Evolutionary conservation across 2,888 invertebrate species (phyloP).

Genomic region (Yponomeuta cagnagella): DNA sequence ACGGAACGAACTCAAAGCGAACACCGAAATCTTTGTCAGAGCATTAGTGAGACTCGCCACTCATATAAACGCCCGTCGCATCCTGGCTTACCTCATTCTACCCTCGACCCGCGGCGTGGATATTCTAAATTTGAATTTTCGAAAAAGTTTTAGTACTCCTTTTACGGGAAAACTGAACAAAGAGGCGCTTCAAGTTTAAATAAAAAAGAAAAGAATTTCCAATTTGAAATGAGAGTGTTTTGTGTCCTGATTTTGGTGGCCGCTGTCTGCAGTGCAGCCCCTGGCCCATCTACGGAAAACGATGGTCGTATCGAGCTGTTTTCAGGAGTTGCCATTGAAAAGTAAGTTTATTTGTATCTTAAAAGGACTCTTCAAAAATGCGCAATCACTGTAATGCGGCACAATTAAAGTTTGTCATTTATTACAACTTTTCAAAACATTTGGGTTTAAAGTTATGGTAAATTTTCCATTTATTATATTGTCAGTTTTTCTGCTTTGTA

Average conservation of each 20-base stretch:
- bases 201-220: conserved; percentile 15
- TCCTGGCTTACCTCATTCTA: conserved; percentile 50
- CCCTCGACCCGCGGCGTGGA: conserved; percentile 45
- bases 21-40: conserved; percentile 11
- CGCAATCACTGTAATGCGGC: neutral
- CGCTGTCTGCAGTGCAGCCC: conserved; percentile 54
- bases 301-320: conserved; percentile 56
- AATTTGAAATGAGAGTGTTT: conserved; percentile 48
- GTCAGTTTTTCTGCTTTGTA: too few relatives aligned
- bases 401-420: too few relatives aligned
- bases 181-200: too few relatives aligned
- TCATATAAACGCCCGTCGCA: conserved; percentile 29
- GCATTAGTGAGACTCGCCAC: conserved; percentile 22
- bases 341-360: conserved; percentile 38
- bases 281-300: conserved; percentile 41
- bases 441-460: too few relatives aligned
- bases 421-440: too few relatives aligned
- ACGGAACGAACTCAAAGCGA: conserved; percentile 10
- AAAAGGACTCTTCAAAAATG: neutral
- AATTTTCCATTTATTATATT: too few relatives aligned
- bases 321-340: conserved; percentile 63
- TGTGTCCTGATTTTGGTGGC: conserved; percentile 49
- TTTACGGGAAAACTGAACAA: neutral
- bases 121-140: conserved; percentile 21
- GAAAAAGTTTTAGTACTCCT: conserved; percentile 5